Evolutionary conservation across 1,140 invertebrate species (phyloP), one percentile per base, ranked within the genome.

Genomic region (Parapsyche elsis): DNA sequence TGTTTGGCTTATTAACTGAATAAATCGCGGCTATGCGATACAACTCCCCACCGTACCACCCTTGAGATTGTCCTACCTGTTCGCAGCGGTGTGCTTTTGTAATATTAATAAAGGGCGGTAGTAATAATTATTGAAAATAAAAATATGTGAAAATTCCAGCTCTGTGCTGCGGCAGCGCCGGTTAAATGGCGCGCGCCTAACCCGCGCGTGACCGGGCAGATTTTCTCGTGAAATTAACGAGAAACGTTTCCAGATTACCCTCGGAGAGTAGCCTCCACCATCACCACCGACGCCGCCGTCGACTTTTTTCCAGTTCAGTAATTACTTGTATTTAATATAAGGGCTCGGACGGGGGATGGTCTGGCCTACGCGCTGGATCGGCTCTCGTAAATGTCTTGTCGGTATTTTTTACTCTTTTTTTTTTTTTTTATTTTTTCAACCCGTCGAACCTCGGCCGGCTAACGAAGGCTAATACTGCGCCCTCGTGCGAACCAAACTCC

Each of bases 141-240:
- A 38, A 38, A 49, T 9, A 26, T 16, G 5, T 57, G 24, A 57
- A n/a, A 57, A 26, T 24, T 57, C 26, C 81, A 77, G 53, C 75
- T 67, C 81, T 82, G 81, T 19, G 12, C 38, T 26, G 38, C 64
- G 77, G 77, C 75, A 78, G 38, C 71, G 76, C 61, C 80, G 76
- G 81, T 83, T 83, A 83, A 82, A 83, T 83, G 81, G 81, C 73
- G 81, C 79, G 81, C 81, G 76, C 81, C 71, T 83, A 83, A 80
- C 79, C 81, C 49, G 79, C 78, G 80, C 81, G 81, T 83, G 81
- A 83, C 81, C 78, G 81, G 81, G 81, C 81, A 83, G 81, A 82
- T 82, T 83, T 81, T 81, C 81, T 83, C 81, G 76, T 81, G 79
- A 83, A 83, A 83, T 83, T 83, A 83, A 83, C 81, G 81, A 83